Conservation (phyloP, 2,113 vertebrate species). For the Apeltes quadracus region DNA sequence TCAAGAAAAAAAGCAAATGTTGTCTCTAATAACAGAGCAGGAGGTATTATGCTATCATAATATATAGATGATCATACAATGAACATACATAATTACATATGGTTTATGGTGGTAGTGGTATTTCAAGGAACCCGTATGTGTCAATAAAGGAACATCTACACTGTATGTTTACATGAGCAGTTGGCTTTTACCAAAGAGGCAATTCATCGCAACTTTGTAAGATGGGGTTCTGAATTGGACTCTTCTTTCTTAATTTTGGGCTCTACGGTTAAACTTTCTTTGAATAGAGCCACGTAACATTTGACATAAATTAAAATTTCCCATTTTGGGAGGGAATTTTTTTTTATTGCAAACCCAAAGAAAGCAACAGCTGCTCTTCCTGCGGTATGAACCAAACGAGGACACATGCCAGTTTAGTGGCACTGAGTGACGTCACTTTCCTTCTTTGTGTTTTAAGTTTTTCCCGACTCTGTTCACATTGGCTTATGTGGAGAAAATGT, state of each 20-base stretch:
- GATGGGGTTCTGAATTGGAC: neutral
- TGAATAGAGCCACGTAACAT: neutral
- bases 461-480: neutral
- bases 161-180: neutral
- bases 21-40: neutral
- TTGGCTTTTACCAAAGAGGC: neutral
- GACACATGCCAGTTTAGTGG: conserved; percentile 10
- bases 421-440: neutral
- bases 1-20: neutral
- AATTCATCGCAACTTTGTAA: neutral
- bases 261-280: neutral
- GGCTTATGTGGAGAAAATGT: neutral
- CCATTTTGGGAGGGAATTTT: neutral
- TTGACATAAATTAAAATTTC: conserved; percentile 7
- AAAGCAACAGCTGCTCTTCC: conserved; percentile 35
- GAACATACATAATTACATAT: neutral
- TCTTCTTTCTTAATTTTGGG: neutral
- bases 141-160: neutral
- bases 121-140: neutral
- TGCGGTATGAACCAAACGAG: conserved; percentile 28
- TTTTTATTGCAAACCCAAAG: conserved; percentile 32
- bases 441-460: neutral
- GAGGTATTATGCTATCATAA: neutral
- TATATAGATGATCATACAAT: neutral
- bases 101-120: neutral